phyloP scores from a whole-genome alignment of 2,797 vertebrate species.

The Sebastes itinus region DNA sequence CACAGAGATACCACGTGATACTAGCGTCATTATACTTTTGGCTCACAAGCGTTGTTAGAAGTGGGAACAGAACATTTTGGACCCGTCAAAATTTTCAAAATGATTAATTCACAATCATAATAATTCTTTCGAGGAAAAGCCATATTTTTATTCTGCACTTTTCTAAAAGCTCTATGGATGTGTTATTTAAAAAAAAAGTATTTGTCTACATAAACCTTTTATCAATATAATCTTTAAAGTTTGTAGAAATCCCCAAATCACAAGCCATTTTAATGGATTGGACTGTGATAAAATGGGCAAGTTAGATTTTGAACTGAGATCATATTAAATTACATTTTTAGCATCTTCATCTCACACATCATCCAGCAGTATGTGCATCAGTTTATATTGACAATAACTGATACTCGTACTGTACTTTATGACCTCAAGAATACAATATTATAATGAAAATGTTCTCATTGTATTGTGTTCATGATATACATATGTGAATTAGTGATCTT shows the following conservation, averaged over 20 bases:
- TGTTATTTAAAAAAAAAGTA: no score
- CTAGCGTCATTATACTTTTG: no score
- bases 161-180: no score
- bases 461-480: neutral
- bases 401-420: neutral
- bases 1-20: no score
- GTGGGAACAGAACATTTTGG: no score
- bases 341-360: neutral
- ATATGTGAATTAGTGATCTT: neutral
- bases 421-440: neutral
- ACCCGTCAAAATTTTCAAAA: no score
- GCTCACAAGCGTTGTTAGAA: no score
- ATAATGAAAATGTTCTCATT: neutral
- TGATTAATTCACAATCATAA: no score
- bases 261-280: neutral
- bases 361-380: neutral
- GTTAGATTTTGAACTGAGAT: neutral
- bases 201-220: no score
- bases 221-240: neutral
- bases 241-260: neutral
- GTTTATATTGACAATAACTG: neutral
- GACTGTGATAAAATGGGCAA: neutral
- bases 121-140: no score
- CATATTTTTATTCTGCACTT: no score
- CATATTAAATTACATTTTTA: neutral